A percentile compares a stretch with the other conserved stretches of the same genome.
Conservation (phyloP, 2,888 invertebrate species). For the Parnassius smintheus region DNA sequence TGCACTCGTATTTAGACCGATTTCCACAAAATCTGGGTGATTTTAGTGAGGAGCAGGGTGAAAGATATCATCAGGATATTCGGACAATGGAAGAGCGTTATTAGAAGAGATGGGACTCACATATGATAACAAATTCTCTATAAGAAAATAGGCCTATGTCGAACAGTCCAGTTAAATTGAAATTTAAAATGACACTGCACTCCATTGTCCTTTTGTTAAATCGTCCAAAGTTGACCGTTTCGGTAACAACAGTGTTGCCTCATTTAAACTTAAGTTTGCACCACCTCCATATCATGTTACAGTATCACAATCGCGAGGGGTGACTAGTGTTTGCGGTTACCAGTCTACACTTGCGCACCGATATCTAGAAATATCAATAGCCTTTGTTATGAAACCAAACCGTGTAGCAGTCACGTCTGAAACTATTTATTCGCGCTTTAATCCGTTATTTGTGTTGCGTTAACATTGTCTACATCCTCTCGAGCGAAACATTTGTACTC, state of each 20-base stretch:
- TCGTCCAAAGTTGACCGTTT: too few relatives aligned
- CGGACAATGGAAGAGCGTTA: too few relatives aligned
- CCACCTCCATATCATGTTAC: conserved; percentile 15
- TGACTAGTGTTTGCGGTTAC: conserved; percentile 45
- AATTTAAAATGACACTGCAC: too few relatives aligned
- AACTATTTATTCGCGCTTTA: conserved; percentile 38
- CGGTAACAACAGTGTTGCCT: neutral
- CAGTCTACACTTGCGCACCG: conserved; percentile 46
- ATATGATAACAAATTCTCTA: too few relatives aligned
- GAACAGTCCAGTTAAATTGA: too few relatives aligned
- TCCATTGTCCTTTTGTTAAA: too few relatives aligned
- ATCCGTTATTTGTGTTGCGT: conserved; percentile 43
- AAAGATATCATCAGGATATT: too few relatives aligned
- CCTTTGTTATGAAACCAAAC: conserved; percentile 64
- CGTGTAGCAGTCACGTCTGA: conserved; percentile 58
- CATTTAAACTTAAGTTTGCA: neutral
- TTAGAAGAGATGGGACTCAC: too few relatives aligned
- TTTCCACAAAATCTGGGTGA: too few relatives aligned
- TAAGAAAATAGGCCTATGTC: too few relatives aligned
- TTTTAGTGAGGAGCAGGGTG: too few relatives aligned
- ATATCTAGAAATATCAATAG: conserved; percentile 60
- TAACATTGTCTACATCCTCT: conserved; percentile 10
- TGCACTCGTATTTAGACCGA: too few relatives aligned
- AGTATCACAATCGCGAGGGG: conserved; percentile 25
- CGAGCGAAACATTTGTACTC: neutral